Evolutionary conservation across 2,797 vertebrate genomes (phyloP).

Genomic region (Nannoperca obscura): DNA sequence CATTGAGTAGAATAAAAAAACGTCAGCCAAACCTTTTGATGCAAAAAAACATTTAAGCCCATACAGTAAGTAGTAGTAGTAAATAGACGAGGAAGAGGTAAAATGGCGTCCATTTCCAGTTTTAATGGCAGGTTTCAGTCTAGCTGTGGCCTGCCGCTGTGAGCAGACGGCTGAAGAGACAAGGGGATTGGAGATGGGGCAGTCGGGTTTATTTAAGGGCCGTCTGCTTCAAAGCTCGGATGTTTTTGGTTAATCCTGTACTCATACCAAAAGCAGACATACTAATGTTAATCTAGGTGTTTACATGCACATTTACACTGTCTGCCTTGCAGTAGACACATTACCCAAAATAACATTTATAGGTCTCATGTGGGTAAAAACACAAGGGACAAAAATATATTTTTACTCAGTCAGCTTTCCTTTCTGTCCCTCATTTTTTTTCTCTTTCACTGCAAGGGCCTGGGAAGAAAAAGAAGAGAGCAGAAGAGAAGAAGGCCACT

Average conservation of each 20-base stretch:
- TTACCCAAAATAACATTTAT: constrained; percentile 49
- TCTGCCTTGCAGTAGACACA: constrained; percentile 55
- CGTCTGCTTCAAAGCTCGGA: constrained; percentile 64
- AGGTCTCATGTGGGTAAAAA: constrained; percentile 50
- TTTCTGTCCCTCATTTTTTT: constrained; percentile 30
- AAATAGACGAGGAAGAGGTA: constrained; percentile 18
- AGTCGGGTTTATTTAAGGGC: constrained; percentile 71
- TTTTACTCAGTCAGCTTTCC: constrained; percentile 52
- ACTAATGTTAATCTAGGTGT: constrained; percentile 74
- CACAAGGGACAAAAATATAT: constrained; percentile 55
- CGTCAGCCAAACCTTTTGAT: rapidly evolving
- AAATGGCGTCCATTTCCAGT: constrained; percentile 49
- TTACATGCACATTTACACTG: constrained; percentile 62
- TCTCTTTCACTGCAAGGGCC: constrained; percentile 60
- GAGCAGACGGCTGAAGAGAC: constrained; percentile 62
- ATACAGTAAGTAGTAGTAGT: constrained; percentile 13
- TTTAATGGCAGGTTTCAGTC: constrained; percentile 42
- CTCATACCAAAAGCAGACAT: constrained; percentile 64
- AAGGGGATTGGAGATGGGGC: constrained; percentile 69
- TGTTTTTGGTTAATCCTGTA: constrained; percentile 74
- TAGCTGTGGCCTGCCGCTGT: constrained; percentile 43
- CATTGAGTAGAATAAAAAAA: not conserved
- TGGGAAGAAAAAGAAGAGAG: constrained; percentile 75
- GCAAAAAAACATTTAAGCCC: not conserved
- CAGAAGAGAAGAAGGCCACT: constrained; percentile 78